A percentile compares a stretch with the other conserved stretches of the same genome.
Evolutionary conservation across 2,888 invertebrate genomes (phyloP).

Genomic region (Gymnosoma rotundatum): DNA sequence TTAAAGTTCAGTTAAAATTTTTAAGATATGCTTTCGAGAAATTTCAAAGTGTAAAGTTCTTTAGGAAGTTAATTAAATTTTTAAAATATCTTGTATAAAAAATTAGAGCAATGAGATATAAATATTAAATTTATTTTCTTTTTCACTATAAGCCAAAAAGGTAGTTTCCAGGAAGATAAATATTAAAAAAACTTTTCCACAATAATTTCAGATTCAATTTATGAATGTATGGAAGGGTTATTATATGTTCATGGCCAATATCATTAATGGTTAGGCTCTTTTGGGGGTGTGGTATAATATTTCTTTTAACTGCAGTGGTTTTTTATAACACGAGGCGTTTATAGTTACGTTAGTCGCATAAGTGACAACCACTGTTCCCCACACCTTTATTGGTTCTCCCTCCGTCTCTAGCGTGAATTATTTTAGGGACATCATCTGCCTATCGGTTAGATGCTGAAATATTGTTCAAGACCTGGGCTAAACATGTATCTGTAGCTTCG

Average conservation of each 20-base stretch:
- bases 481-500: neutral
- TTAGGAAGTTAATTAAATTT: no score
- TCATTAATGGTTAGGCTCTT: slow-evolving; percentile 10
- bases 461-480: neutral
- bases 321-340: neutral
- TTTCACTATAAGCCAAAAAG: no score
- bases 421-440: neutral
- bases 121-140: no score
- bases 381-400: slow-evolving; percentile 4
- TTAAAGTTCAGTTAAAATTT: no score
- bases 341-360: slow-evolving; percentile 1
- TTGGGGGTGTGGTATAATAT: slow-evolving; percentile 8
- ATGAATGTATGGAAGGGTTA: slow-evolving; percentile 15
- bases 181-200: no score
- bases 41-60: no score
- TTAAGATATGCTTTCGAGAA: no score
- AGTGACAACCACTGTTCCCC: neutral
- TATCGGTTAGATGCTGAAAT: neutral
- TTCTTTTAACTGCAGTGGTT: neutral
- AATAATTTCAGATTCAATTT: slow-evolving; percentile 11
- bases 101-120: no score
- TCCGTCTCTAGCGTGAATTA: neutral
- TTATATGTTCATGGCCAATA: slow-evolving; percentile 7
- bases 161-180: no score
- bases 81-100: no score